A percentile compares a stretch with the other conserved stretches of the same genome.
These are phyloP conservation scores for Laspeyria flexula DNA, from an alignment of 2,888 invertebrate species.

Conservation along the genomic window DNA sequence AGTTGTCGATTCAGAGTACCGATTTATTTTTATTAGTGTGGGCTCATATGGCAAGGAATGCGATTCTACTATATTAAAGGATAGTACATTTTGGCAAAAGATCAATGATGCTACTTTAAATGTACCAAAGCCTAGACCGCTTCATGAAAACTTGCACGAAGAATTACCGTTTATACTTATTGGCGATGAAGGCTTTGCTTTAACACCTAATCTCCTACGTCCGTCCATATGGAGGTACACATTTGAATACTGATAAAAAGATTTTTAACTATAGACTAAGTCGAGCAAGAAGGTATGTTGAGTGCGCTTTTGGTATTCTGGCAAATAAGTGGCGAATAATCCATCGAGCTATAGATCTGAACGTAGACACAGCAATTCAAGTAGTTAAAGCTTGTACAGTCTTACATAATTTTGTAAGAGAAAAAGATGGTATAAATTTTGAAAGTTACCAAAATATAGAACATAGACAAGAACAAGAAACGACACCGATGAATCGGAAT, in stretches of 20 bases:
- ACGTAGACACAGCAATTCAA: slow-evolving; percentile 33
- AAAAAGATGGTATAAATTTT: slow-evolving; percentile 32
- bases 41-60: slow-evolving; percentile 32
- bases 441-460: slow-evolving; percentile 33
- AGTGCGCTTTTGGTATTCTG: slow-evolving; percentile 2
- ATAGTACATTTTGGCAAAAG: slow-evolving; percentile 13
- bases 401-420: slow-evolving; percentile 36
- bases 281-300: neutral
- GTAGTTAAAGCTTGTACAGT: slow-evolving; percentile 30
- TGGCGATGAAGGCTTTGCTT: slow-evolving; percentile 34
- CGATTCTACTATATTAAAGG: slow-evolving; percentile 6
- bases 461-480: slow-evolving; percentile 34
- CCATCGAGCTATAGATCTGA: slow-evolving; percentile 2
- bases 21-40: slow-evolving; percentile 29
- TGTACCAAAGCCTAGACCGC: slow-evolving; percentile 24
- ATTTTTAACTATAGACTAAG: neutral
- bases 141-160: slow-evolving; percentile 19
- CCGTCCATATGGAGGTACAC: slow-evolving; percentile 9
- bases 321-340: slow-evolving; percentile 4
- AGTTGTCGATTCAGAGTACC: slow-evolving; percentile 34
- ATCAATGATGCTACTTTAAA: slow-evolving; percentile 30
- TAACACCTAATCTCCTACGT: slow-evolving; percentile 34
- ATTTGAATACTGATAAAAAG: slow-evolving; percentile 9
- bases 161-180: slow-evolving; percentile 19
- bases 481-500: slow-evolving; percentile 21